Base-by-base conservation (phyloP, 2,888 invertebrate species). In the Apodemia zela region DNA sequence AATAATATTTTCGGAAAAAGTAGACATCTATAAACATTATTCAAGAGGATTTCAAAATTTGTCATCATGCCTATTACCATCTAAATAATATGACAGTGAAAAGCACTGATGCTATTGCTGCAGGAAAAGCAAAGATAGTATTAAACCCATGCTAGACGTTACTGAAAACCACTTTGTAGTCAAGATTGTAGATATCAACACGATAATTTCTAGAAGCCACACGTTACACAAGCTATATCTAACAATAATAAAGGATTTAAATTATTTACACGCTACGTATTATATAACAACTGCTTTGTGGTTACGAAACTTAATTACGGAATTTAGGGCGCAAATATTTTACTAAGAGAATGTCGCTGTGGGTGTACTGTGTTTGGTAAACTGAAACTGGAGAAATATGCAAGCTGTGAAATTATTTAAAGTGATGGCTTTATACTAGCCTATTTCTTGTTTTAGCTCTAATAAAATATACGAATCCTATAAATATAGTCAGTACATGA, bases 301-400 rank as follows among this genome's bases (percentile, higher is more conserved):
- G 54, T 57, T 29, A 25, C 25, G 54, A 57, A 25, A 57, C 54
- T 57, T 15, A 57, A 57, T 57, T 57, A 57, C 54, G 54, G 54
- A 25, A 57, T 57, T 57, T 25, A 57, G 54, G 25, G 25, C 54
- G 8, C 54, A 57, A 57, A 57, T 57, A 57, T 57, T 29, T 57
- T 15, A 21, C 54, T 57, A 57, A 25, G 54, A 57, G 29, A 57
- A 57, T 57, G 54, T 25, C 25, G 54, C 25, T 57, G 54, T 29
- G 8, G 29, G 25, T 57, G 7, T 25, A 29, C 54, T 15, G 15
- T 25, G 45, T 25, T 51, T 25, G n/a, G 54, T 57, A 25, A 29
- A 15, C 25, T 57, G 54, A n/a, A 57, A 57, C 25, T 57, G 15
- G 15, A 25, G 54, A 57, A 57, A 25, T 57, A 57, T 57, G 29